Conservation (phyloP, 2,113 vertebrate genomes). For the Poecilia latipinna region DNA sequence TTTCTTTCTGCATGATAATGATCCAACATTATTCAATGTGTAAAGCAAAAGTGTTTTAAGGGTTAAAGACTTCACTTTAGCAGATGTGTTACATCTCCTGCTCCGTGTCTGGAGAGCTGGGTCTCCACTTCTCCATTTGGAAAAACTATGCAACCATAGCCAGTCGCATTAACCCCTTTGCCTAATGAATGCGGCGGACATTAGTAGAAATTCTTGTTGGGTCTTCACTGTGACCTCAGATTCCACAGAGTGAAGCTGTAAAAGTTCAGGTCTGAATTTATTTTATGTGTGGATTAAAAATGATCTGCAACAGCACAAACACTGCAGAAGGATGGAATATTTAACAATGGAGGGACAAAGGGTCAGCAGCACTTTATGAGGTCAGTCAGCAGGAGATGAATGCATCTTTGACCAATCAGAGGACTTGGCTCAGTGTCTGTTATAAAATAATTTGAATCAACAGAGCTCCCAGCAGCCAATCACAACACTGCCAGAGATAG, state of each 20-base stretch:
- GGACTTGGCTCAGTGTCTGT: not conserved
- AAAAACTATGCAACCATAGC: not conserved
- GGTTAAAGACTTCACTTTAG: not conserved
- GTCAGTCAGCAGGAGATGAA: slow-evolving; percentile 45
- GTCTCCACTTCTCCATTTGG: not conserved
- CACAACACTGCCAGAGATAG: slow-evolving; percentile 9
- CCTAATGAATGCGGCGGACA: not conserved
- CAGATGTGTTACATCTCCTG: slow-evolving; percentile 27
- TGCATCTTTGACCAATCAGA: slow-evolving; percentile 32
- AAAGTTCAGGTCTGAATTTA: not conserved
- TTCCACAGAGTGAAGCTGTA: not conserved
- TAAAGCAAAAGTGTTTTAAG: not conserved
- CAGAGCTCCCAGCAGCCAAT: slow-evolving; percentile 34
- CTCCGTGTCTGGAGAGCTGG: not conserved
- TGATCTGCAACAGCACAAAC: not conserved
- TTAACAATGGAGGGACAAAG: not conserved
- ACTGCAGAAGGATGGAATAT: slow-evolving; percentile 4
- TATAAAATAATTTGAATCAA: slow-evolving; percentile 50
- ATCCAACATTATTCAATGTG: too few relatives aligned
- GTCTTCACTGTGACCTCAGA: not conserved
- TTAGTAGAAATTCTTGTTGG: not conserved
- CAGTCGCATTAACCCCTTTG: not conserved
- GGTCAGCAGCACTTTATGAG: slow-evolving; percentile 28
- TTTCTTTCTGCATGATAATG: too few relatives aligned
- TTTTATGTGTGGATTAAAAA: slow-evolving; percentile 9